Conservation (phyloP, 2,797 vertebrate genomes). For the Enteromius unitaeniatus region DNA sequence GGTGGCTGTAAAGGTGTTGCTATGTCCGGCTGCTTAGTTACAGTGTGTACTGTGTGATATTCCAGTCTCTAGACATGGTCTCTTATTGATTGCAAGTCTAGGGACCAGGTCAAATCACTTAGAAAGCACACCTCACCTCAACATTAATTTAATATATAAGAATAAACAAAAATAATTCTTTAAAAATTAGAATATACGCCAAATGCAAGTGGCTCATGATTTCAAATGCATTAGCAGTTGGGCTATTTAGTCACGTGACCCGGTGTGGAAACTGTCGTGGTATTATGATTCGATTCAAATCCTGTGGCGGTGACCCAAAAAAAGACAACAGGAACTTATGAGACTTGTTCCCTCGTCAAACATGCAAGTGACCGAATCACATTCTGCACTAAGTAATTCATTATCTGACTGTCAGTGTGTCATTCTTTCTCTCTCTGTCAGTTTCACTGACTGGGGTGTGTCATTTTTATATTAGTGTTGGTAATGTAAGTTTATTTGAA, state of each 20-base stretch:
- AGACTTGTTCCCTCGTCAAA: not conserved
- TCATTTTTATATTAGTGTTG: not conserved
- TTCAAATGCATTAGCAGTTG: not conserved
- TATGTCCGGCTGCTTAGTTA: not conserved
- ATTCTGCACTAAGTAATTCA: not conserved
- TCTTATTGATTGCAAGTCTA: too few species aligned
- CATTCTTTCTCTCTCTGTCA: not conserved
- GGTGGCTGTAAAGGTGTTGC: not conserved
- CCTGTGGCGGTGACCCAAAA: constrained; percentile 26
- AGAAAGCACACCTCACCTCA: not conserved
- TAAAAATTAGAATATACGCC: not conserved
- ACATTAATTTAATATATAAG: not conserved
- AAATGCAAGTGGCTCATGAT: not conserved
- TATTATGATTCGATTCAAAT: constrained; percentile 31
- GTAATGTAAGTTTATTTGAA: not conserved
- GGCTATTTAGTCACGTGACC: not conserved
- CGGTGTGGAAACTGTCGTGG: not conserved
- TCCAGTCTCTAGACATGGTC: not conserved
- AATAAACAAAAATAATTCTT: not conserved
- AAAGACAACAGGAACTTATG: not conserved
- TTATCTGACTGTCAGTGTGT: not conserved
- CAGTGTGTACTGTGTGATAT: not conserved
- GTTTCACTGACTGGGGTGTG: not conserved
- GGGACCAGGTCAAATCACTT: not conserved
- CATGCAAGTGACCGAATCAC: not conserved